phyloP scores from a whole-genome alignment of 2,888 invertebrate genomes.

The Pachliopta kotzebuea region DNA sequence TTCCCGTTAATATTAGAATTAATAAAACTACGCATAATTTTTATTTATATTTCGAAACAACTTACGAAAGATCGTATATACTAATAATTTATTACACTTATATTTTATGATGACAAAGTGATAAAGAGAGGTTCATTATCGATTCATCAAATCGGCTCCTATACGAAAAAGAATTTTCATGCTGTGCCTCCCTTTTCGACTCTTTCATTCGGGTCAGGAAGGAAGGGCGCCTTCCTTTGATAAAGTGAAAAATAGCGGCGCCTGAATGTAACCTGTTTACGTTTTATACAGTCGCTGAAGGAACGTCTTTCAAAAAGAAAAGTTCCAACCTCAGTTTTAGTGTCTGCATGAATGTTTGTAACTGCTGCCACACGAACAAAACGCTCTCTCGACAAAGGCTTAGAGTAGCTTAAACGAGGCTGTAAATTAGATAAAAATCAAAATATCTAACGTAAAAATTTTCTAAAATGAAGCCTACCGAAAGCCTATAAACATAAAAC shows the following conservation, averaged over 20 bases:
- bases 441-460: not conserved
- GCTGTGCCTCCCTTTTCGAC: conserved; percentile 61
- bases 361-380: not conserved
- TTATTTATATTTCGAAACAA: not conserved
- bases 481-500: no score
- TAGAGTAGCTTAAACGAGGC: not conserved
- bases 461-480: no score
- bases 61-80: not conserved
- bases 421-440: not conserved
- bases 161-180: conserved; percentile 53
- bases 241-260: conserved; percentile 74
- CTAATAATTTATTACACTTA: not conserved
- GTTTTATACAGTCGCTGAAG: conserved; percentile 47
- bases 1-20: not conserved
- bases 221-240: conserved; percentile 71
- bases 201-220: conserved; percentile 65
- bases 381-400: conserved; percentile 34
- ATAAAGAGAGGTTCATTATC: conserved; percentile 35
- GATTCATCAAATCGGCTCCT: conserved; percentile 50
- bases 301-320: conserved; percentile 46
- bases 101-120: conserved; percentile 15
- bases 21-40: not conserved
- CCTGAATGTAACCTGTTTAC: conserved; percentile 58
- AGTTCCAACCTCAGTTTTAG: conserved; percentile 30
- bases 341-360: conserved; percentile 6